Conservation (phyloP, 2,113 vertebrate genomes). For the Mastomys natalensis region DNA sequence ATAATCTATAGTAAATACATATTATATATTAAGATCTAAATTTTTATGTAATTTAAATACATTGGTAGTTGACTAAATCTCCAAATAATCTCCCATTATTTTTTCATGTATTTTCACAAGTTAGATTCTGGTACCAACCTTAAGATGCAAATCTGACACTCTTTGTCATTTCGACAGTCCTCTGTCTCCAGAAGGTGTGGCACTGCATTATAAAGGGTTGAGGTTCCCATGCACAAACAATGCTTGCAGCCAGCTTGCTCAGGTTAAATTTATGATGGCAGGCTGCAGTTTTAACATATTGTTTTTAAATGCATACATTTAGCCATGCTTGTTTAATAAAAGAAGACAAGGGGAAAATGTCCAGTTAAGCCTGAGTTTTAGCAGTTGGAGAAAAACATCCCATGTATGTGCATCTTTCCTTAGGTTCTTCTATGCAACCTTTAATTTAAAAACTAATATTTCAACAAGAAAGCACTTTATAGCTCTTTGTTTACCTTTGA, state of each 20-base stretch:
- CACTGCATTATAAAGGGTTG: background rate
- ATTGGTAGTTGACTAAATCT: slow-evolving; percentile 22
- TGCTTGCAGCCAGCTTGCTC: background rate
- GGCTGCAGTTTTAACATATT: background rate
- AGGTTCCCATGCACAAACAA: background rate
- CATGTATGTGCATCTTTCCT: background rate
- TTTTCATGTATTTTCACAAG: background rate
- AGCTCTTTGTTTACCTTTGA: slow-evolving; percentile 25
- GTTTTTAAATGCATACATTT: slow-evolving; percentile 22
- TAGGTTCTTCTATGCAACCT: background rate
- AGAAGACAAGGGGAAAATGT: background rate
- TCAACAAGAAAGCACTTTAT: background rate
- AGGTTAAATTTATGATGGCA: background rate
- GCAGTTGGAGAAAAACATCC: background rate
- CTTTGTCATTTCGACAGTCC: background rate
- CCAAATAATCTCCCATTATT: background rate
- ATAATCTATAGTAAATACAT: background rate
- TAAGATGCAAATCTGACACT: background rate
- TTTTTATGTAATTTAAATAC: slow-evolving; percentile 5
- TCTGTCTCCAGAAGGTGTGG: no score
- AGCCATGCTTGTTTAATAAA: slow-evolving; percentile 32
- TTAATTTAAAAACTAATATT: slow-evolving; percentile 50
- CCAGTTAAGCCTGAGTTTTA: slow-evolving; percentile 18
- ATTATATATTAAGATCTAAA: background rate
- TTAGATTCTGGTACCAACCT: background rate